phyloP scores from a whole-genome alignment of 2,113 vertebrate species.

The Pelmatolapia mariae region DNA sequence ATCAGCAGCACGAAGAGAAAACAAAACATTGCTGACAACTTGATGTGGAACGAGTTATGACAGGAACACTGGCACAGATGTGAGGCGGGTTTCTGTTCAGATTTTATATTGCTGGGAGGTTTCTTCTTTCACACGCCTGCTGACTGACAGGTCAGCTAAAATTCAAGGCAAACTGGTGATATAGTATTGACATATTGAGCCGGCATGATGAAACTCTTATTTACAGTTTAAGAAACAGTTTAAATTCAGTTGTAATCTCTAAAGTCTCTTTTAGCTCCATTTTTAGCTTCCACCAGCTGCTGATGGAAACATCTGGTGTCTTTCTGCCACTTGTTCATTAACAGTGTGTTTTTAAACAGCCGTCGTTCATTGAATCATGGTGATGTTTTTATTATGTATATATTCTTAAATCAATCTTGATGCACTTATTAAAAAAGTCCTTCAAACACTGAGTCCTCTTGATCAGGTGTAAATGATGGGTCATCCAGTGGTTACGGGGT shows the following conservation, averaged over 20 bases:
- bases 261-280: background rate
- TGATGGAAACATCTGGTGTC: background rate
- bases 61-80: background rate
- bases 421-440: background rate
- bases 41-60: background rate
- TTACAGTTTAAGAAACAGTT: background rate
- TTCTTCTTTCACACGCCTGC: background rate
- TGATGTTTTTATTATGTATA: background rate
- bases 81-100: background rate
- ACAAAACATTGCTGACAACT: background rate
- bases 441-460: background rate
- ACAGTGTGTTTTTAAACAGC: background rate
- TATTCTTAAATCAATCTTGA: background rate
- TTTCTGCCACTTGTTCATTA: background rate
- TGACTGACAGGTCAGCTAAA: background rate
- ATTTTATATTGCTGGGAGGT: background rate
- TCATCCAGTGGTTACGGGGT: background rate
- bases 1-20: background rate
- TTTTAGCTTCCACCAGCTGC: background rate
- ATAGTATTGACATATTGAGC: background rate
- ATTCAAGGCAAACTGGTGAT: background rate
- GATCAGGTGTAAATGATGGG: background rate
- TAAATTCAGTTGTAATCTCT: background rate
- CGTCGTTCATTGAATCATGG: background rate
- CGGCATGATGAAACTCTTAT: background rate